These are phyloP conservation scores for Trialeurodes vaporariorum DNA, from an alignment of 1,140 invertebrate genomes.

Conservation along the genomic window DNA sequence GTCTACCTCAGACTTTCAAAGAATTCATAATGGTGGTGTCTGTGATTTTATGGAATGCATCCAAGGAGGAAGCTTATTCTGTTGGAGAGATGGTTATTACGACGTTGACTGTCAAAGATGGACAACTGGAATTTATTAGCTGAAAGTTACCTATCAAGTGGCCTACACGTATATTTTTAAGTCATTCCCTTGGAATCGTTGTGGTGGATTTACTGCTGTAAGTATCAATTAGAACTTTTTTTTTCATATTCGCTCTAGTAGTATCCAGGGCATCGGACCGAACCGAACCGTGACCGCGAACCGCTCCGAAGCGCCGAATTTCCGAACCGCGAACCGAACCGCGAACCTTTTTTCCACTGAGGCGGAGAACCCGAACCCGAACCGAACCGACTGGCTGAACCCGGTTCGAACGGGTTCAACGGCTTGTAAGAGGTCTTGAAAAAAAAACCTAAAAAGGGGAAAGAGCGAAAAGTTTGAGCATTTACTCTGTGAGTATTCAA, in stretches of 20 bases:
- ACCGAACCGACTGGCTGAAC: too few species aligned
- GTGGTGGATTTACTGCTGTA: constrained; percentile 60
- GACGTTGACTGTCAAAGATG: constrained; percentile 35
- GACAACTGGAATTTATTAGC: constrained; percentile 32
- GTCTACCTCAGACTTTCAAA: constrained; percentile 42
- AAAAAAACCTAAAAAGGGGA: too few species aligned
- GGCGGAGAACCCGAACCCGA: too few species aligned
- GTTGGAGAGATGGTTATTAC: constrained; percentile 54
- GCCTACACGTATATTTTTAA: constrained; percentile 41
- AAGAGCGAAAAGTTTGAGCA: too few species aligned
- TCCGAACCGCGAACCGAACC: too few species aligned
- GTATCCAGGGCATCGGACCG: too few species aligned
- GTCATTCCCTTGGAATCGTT: constrained; percentile 33
- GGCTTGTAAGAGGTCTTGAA: too few species aligned
- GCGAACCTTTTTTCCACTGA: too few species aligned
- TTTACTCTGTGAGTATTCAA: too few species aligned
- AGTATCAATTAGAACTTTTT: constrained; percentile 30
- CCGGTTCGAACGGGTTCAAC: too few species aligned
- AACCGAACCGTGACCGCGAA: too few species aligned
- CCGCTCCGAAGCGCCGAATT: too few species aligned
- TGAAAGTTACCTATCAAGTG: constrained; percentile 53
- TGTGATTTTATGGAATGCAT: constrained; percentile 40
- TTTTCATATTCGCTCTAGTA: neutral
- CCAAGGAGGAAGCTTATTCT: constrained; percentile 39
- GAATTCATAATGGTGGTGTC: constrained; percentile 55